Percentiles rank a stretch among this genome's conserved stretches.
Evolutionary conservation across 2,888 invertebrate species (phyloP).

Genomic region (Coleophora flavipennella): DNA sequence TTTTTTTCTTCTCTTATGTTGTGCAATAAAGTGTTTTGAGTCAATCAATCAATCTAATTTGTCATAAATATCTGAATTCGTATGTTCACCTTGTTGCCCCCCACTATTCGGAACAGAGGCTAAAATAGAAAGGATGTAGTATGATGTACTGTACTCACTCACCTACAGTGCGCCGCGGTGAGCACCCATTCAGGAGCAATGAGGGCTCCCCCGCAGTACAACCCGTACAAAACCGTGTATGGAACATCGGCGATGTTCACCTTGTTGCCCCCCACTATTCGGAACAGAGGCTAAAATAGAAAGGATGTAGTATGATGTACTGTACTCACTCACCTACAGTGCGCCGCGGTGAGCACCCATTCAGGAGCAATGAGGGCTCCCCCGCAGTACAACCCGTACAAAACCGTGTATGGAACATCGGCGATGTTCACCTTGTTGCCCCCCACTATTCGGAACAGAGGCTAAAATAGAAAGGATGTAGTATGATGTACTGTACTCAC

Average conservation of each 20-base stretch:
- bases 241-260: conserved; percentile 40
- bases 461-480: too few species aligned
- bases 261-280: conserved; percentile 51
- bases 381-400: conserved; percentile 54
- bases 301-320: too few species aligned
- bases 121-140: too few species aligned
- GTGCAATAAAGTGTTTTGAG: too few species aligned
- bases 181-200: conserved; percentile 56
- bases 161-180: conserved; percentile 62
- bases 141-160: conserved; percentile 18
- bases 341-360: conserved; percentile 60
- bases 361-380: conserved; percentile 48
- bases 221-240: conserved; percentile 50
- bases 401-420: conserved; percentile 44
- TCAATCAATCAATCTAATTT: too few species aligned
- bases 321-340: conserved; percentile 50
- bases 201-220: conserved; percentile 50
- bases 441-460: conserved; percentile 44
- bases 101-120: too few species aligned
- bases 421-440: conserved; percentile 38
- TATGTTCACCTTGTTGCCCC: too few species aligned
- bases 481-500: conserved; percentile 13
- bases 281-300: conserved; percentile 10
- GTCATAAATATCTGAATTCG: too few species aligned
- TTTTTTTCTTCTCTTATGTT: too few species aligned